Conservation (phyloP, 92 coral and sea anemone genomes). For the Epizoanthus stellaris region DNA sequence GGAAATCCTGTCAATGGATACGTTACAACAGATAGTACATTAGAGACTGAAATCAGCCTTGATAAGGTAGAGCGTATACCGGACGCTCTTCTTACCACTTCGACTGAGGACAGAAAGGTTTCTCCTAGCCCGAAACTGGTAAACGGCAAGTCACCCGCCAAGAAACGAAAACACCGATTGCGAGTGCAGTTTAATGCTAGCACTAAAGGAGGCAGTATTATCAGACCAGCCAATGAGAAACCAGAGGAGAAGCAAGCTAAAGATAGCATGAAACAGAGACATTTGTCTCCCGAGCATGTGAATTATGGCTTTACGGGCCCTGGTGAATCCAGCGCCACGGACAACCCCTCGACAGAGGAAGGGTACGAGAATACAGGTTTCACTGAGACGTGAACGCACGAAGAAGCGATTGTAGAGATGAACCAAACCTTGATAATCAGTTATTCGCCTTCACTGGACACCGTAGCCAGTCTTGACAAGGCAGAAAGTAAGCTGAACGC, state of each 20-base stretch:
- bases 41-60: neutral
- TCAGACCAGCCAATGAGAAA: constrained; percentile 19
- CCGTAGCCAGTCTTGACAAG: too few relatives aligned
- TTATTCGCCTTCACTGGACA: too few relatives aligned
- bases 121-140: neutral
- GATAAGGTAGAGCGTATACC: neutral
- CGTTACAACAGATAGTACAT: neutral
- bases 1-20: neutral
- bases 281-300: constrained; percentile 13
- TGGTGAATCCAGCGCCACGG: neutral
- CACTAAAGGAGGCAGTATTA: constrained; percentile 30
- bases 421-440: neutral
- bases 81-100: neutral
- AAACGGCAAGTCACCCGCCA: neutral
- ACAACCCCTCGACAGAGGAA: neutral
- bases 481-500: too few relatives aligned
- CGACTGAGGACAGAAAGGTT: neutral
- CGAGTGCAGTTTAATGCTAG: constrained; percentile 39
- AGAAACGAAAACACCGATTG: constrained; percentile 22
- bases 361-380: neutral
- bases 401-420: neutral
- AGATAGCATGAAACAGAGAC: neutral
- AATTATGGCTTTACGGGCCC: neutral
- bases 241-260: neutral
- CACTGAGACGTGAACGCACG: neutral